Base-by-base conservation (phyloP, 2,797 vertebrate genomes). In the Esox masquinongy region DNA sequence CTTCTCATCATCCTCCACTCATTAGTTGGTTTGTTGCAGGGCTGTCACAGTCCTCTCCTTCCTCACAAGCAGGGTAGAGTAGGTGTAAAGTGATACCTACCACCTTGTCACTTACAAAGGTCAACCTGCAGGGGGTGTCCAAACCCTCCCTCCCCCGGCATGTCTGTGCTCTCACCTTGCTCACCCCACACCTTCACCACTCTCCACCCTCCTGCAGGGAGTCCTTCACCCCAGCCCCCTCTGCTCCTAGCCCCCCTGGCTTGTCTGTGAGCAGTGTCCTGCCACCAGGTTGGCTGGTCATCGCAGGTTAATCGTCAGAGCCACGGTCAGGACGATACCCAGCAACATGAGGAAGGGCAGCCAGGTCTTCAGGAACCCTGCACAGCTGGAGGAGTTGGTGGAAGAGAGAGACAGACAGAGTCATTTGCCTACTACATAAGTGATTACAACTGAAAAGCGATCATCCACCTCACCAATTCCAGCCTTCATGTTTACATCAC, bases 351-450 rank as follows among this genome's bases (percentile, higher is more conserved):
- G 70, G 86, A 97, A 97, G 47, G 97, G 97, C 80, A 99, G 93
- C 97, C 97, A 99, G 74, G 97, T 98, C 93, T 97, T 98, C 94
- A 98, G 91, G 39, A 98, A 97, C 4, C 95, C 96, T 1, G 89
- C 94, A 36, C 95, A 83, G 82, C 97, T 99, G 92, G 68, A 72
- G 39, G 16, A 19, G 36, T 6, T 19, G 22, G 12, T 22, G 14
- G 19, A 16, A 11, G 24, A 51, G 29, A 3, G 47, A 11, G 51
- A 17, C 2, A 22, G 9, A 77, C 51, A 75, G 34, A 61, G 76
- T 79, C 71, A 49, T 63, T 50, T 39, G 9, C 3, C 43, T 47
- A 11, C 12, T 61, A 53, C 24, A 11, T n/a, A 64, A 43, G 67
- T 8, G 43, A 70, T 66, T 31, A 59, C 59, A 17, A 31, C n/a